Evolutionary conservation across 2,797 vertebrate species (phyloP).

Genomic region (Lacerta bilineata): DNA sequence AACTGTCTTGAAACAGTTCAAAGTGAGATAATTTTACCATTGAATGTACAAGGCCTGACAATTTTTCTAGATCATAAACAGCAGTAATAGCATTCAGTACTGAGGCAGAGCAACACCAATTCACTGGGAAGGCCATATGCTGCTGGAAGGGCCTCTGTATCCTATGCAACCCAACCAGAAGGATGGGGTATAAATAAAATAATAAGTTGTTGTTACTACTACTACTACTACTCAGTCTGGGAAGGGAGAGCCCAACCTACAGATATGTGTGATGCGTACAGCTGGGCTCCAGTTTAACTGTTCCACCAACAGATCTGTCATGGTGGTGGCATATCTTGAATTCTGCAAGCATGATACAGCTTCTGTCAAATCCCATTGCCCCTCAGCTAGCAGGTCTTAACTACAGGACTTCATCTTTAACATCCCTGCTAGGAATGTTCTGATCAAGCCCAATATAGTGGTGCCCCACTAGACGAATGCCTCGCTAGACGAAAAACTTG

Average conservation of each 20-base stretch:
- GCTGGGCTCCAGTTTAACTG: not conserved
- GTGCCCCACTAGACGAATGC: too few species aligned
- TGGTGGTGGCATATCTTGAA: not conserved
- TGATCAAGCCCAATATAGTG: not conserved
- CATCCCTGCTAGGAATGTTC: not conserved
- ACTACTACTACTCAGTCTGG: not conserved
- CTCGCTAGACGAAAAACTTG: too few species aligned
- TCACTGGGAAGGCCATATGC: not conserved
- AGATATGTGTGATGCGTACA: too few species aligned
- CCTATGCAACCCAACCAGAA: too few species aligned
- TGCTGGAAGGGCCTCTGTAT: not conserved
- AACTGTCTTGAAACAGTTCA: not conserved
- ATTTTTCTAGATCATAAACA: not conserved
- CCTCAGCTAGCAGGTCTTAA: not conserved
- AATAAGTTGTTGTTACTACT: not conserved
- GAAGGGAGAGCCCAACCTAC: not conserved
- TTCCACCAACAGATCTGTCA: not conserved
- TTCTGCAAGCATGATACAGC: too few species aligned
- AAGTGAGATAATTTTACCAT: not conserved
- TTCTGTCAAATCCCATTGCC: not conserved
- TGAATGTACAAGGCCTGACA: not conserved
- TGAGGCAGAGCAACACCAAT: not conserved
- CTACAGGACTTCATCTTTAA: not conserved
- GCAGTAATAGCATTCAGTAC: not conserved
- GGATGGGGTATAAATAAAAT: too few species aligned